Percentiles rank a stretch among this genome's conserved stretches.
Conservation (phyloP, 2,113 vertebrate species). For the Alces alces region DNA sequence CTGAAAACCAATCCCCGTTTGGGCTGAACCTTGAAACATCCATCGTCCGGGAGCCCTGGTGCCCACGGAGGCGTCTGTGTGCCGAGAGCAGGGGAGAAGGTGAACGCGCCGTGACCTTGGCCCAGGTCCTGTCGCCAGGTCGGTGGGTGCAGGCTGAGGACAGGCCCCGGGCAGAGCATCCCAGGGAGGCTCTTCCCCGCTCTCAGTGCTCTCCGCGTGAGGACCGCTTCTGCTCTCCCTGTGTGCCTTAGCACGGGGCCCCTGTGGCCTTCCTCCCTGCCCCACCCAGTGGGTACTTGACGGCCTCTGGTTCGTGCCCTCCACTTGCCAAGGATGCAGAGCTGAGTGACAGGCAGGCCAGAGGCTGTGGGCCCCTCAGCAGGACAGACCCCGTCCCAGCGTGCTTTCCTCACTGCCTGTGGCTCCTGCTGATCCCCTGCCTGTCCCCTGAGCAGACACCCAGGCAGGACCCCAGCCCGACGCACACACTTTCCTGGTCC, state of each 20-base stretch:
- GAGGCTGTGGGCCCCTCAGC: not conserved
- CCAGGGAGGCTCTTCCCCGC: too few species aligned
- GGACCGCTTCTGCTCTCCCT: not conserved
- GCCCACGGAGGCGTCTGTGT: accelerated
- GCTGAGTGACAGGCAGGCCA: not conserved
- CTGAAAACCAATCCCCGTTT: not conserved
- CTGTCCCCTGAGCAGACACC: not conserved
- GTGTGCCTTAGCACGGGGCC: accelerated
- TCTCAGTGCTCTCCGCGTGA: not conserved
- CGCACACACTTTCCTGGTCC: not conserved
- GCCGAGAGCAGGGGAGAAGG: not conserved
- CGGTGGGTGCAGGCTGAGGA: not conserved
- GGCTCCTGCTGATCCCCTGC: not conserved
- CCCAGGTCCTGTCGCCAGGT: not conserved
- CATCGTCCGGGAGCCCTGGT: not conserved
- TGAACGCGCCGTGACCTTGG: not conserved
- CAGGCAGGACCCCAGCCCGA: not conserved
- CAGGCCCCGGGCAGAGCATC: not conserved
- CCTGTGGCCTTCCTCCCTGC: not conserved
- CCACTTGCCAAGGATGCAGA: not conserved
- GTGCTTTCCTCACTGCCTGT: not conserved
- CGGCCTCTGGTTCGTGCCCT: accelerated
- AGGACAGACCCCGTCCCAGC: not conserved
- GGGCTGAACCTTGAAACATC: not conserved
- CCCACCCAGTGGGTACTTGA: not conserved